phyloP scores from a whole-genome alignment of 2,113 vertebrate genomes.

The Willisornis vidua region DNA sequence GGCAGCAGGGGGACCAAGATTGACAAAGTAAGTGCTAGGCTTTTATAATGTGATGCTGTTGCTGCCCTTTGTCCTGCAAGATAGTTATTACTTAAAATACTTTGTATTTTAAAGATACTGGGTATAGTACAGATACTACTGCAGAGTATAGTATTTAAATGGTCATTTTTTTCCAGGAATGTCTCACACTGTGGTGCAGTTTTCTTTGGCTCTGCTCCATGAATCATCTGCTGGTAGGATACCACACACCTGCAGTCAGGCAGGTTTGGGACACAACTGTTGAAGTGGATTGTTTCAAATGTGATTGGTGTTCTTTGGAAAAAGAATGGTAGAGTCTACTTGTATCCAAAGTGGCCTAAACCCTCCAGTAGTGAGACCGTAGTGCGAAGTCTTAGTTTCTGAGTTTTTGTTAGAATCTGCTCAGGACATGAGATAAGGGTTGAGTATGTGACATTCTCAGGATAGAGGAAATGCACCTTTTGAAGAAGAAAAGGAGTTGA shows the following conservation, averaged over 20 bases:
- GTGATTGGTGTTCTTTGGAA: neutral
- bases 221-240: neutral
- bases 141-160: neutral
- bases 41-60: neutral
- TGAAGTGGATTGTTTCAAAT: neutral
- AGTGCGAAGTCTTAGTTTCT: neutral
- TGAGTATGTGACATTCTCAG: neutral
- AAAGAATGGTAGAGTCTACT: neutral
- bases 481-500: neutral
- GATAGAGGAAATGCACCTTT: neutral
- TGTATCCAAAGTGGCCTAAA: neutral
- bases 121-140: neutral
- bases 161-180: neutral
- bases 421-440: neutral
- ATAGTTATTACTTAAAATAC: neutral
- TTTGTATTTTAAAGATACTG: neutral
- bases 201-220: neutral
- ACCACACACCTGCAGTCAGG: neutral
- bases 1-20: neutral
- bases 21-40: neutral
- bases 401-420: neutral
- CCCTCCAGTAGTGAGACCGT: neutral
- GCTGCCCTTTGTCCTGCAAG: neutral
- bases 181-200: neutral
- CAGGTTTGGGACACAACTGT: neutral